Base-by-base conservation (phyloP, 1,140 invertebrate genomes). In the Drosophila insularis region DNA sequence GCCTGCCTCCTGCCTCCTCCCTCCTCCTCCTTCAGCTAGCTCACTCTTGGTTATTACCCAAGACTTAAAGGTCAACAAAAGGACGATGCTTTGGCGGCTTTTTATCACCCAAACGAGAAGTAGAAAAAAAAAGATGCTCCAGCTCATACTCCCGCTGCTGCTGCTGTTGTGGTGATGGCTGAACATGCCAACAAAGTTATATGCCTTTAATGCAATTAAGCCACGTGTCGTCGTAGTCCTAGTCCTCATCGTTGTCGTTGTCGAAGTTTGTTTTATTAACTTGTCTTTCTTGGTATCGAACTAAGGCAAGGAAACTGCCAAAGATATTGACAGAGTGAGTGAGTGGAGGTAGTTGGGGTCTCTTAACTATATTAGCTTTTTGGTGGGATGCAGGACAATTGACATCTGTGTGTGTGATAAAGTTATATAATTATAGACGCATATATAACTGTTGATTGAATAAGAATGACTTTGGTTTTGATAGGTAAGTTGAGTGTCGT, bases 31-130 rank as follows among this genome's bases (percentile, higher is more conserved):
- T 62, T 14, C 35, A 13, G 10, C 13, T 50, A 65, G 27, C n/a
- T 11, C 14, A 13, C n/a, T 46, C 64, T 19, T 46, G 63, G 68
- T 63, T 79, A 43, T 50, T 74, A 68, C 55, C 69, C 62, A 37
- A 37, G 71, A 65, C 78, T 60, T 89, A 89, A 89, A 89, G 84
- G 84, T 89, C 84, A 89, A 89, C 84, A 89, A 84, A 89, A 89
- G 84, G 84, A 86, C 81, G 81, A 69, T 63, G 61, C 74, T 63
- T 63, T 50, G 53, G 54, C 64, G 53, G 74, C 81, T 81, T 85
- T 74, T 85, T 82, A 87, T 71, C 79, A 76, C 61, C 46, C 46
- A 50, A 50, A 56, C 27, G 39, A 14, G 56, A 17, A 39, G 40
- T 39, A 46, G 39, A n/a, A 31, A 31, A 58, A 58, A 17, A 46